Evolutionary conservation across 2,797 vertebrate genomes (phyloP).

Genomic region (Peromyscus nudipes): DNA sequence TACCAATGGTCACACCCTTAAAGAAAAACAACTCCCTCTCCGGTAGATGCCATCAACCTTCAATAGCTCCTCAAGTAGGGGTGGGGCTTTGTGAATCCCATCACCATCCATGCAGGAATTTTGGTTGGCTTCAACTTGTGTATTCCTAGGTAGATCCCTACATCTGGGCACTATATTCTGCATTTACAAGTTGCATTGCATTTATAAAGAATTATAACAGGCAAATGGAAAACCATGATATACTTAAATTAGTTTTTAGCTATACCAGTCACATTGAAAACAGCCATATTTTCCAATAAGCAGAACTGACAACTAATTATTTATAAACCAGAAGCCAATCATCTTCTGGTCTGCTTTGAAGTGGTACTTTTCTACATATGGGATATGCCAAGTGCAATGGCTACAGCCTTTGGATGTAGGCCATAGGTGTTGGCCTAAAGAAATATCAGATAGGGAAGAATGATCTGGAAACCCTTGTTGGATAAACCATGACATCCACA

Average conservation of each 20-base stretch:
- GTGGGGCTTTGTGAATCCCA: too few relatives aligned
- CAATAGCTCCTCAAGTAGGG: not conserved
- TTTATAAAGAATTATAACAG: not conserved
- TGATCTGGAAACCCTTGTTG: not conserved
- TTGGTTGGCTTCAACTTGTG: not conserved
- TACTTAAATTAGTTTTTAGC: not conserved
- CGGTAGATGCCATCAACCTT: not conserved
- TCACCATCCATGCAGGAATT: not conserved
- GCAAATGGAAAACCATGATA: not conserved
- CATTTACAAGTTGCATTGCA: not conserved
- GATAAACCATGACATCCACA: not conserved
- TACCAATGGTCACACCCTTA: not conserved
- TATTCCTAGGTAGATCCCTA: not conserved
- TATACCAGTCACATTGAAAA: not conserved
- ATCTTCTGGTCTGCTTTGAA: not conserved
- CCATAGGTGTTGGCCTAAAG: not conserved
- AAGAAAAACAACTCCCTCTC: not conserved
- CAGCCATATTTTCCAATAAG: not conserved
- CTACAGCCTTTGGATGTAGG: not conserved
- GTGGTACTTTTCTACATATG: not conserved
- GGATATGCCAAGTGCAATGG: not conserved
- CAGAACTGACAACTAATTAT: not conserved
- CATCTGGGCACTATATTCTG: not conserved
- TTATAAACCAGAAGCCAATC: not conserved
- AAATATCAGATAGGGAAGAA: constrained; percentile 22